Evolutionary conservation across 2,888 invertebrate species (phyloP), one percentile per base, ranked within the genome.

Genomic region (Ischnura elegans): DNA sequence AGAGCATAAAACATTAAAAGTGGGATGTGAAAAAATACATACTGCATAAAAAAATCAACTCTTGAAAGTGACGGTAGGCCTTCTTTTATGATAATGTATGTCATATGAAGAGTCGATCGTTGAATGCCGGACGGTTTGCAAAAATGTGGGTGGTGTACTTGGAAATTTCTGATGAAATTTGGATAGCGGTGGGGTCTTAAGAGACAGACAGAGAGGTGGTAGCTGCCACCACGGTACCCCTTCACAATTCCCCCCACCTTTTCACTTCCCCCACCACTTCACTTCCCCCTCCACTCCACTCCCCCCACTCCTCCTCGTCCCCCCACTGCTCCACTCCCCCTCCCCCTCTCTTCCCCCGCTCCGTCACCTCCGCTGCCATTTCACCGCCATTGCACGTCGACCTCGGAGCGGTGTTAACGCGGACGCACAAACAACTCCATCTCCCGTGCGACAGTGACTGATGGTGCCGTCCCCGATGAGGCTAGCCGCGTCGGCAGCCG

Each of bases 381-480:
- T 55, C n/a, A 42, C 90, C 46, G 86, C 86, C 86, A 86, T 86
- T 46, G 86, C n/a, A 86, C 61, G 55, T 90, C 90, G 90, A 90
- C 90, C 90, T 90, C 90, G 66, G 90, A 90, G 90, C 90, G 90
- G 90, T 90, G 90, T 90, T 61, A 90, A 90, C 90, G 90, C 61
- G 61, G 90, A 90, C 90, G 66, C 90, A 90, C 90, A 90, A 90
- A 90, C 90, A 90, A 90, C 90, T 90, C 90, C 90, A 90, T 90
- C 90, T 61, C 90, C 55, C n/a, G 36, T 42, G 55, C 90, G 90
- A 90, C 90, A 90, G 90, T 90, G 90, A 90, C 90, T 61, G 90
- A 90, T 90, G 90, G 90, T 66, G 90, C 55, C 66, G 43, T 66
- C 90, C 90, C 86, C 55, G 45, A 90, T 90, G 90, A 90, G 90